Evolutionary conservation across 2,113 vertebrate genomes (phyloP).

Genomic region (Bufo bufo): DNA sequence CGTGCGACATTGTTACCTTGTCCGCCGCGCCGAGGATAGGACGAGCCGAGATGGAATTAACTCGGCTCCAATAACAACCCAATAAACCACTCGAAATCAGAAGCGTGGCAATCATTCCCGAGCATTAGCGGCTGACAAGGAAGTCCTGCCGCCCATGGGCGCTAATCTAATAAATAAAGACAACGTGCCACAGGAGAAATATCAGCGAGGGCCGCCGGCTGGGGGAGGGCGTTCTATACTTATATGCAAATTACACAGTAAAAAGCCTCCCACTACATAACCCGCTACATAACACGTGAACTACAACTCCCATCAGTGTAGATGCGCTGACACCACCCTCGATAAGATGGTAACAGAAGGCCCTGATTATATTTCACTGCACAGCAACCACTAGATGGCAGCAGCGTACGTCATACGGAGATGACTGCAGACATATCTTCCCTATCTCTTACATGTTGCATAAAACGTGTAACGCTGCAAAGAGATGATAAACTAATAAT

Average conservation of each 20-base stretch:
- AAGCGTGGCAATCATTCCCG: neutral
- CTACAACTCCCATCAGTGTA: neutral
- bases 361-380: neutral
- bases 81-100: conserved; percentile 13
- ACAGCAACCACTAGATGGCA: conserved; percentile 4
- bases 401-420: neutral
- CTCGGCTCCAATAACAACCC: neutral
- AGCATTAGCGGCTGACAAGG: neutral
- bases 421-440: neutral
- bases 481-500: no score
- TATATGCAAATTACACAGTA: neutral
- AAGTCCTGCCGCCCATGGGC: neutral
- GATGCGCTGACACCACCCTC: neutral
- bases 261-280: no score
- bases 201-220: neutral
- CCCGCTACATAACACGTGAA: neutral
- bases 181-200: neutral
- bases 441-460: neutral
- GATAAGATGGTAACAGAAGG: neutral
- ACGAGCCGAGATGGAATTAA: neutral
- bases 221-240: neutral
- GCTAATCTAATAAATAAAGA: neutral
- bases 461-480: no score
- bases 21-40: neutral
- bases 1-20: conserved; percentile 10